These are phyloP conservation scores for Nomia melanderi DNA, from an alignment of 1,140 invertebrate genomes.

Conservation along the genomic window DNA sequence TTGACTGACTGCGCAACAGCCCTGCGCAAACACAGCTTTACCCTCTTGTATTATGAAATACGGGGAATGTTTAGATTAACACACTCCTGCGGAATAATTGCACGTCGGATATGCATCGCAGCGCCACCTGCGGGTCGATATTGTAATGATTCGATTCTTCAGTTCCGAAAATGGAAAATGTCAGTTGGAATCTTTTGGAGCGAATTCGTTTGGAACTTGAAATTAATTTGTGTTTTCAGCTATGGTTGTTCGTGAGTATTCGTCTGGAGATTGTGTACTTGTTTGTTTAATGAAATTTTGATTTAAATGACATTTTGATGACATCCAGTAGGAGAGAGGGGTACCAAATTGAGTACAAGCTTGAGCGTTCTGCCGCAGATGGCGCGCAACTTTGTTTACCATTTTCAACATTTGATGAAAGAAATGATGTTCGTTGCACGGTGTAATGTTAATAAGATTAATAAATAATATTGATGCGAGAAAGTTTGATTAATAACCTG, in stretches of 20 bases:
- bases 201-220: no score
- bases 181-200: no score
- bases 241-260: no score
- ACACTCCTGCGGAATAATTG: background rate
- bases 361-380: background rate
- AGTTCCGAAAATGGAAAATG: no score
- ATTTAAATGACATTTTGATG: background rate
- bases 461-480: background rate
- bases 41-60: background rate
- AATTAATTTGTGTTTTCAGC: no score
- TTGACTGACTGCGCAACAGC: conserved; percentile 50
- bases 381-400: background rate
- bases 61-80: conserved; percentile 2
- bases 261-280: no score
- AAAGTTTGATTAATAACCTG: background rate
- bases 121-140: background rate
- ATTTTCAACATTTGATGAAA: background rate
- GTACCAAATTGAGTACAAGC: background rate
- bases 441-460: background rate
- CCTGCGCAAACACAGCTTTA: conserved; percentile 55
- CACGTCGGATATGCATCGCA: background rate
- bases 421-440: no score
- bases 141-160: no score
- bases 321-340: background rate
- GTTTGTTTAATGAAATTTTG: no score